Evolutionary conservation across 2,888 invertebrate species (phyloP), one percentile per base, ranked within the genome.

Genomic region (Heliconius sara): DNA sequence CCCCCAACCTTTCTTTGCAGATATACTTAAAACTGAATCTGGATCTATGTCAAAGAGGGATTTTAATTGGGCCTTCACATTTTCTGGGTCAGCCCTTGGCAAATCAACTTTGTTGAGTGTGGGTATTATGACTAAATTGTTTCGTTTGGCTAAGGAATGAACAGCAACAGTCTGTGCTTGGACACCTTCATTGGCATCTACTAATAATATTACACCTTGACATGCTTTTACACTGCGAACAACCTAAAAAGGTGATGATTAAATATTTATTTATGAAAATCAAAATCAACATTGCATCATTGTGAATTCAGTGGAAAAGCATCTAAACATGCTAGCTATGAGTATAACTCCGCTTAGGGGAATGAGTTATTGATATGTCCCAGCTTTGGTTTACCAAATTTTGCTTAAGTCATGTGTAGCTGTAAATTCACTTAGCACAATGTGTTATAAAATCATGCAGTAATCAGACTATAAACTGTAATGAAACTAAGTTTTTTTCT

Each of bases 121-220:
- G 0, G 99, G 99, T 87, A 99, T 97, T 80, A 99, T 97, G 1
- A 96, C 92, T 77, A 99, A 92, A 85, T 99, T 97, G 84, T 96
- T 96, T 76, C 96, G 97, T 91, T 97, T 97, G 0, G 99, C 99
- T 82, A 99, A 92, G 89, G 98, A 97, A 93, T 98, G 99, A 87
- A 99, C 99, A 25, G 99, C 99, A 3, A 99, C 98, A 0, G 99
- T 99, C 93, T 99, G 99, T 0, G 99, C 99, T 95, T 99, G 99
- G 3, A 99, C 97, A 13, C 98, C 98, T 95, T 99, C 98, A 92
- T 99, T 99, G 1, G 99, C 99, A 95, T 99, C 99, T 0, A 99
- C 98, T 76, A 99, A 93, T 78, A 99, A 95, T 83, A 99, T 96
- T 0, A 99, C 99, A 16, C 99, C 99, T 95, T 99, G 98, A 89